Evolutionary conservation across 2,888 invertebrate species (phyloP).

Genomic region (Chrysina gloriosa): DNA sequence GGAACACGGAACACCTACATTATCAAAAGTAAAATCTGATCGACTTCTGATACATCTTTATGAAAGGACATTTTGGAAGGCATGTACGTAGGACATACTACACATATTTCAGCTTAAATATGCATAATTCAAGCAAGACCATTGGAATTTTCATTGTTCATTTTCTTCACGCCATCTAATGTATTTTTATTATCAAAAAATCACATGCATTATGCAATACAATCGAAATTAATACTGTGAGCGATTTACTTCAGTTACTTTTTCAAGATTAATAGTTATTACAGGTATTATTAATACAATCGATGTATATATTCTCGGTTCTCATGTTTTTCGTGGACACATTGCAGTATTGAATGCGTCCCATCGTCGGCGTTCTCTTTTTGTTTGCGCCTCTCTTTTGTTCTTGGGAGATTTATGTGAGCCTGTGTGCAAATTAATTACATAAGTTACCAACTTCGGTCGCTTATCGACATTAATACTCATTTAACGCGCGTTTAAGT

Average conservation of each 20-base stretch:
- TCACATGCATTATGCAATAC: slow-evolving; percentile 22
- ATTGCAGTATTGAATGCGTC: slow-evolving; percentile 18
- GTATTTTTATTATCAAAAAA: slow-evolving; percentile 7
- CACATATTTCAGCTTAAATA: background rate
- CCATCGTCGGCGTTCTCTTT: slow-evolving; percentile 39
- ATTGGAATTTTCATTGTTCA: background rate
- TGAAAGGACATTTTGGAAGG: too few relatives aligned
- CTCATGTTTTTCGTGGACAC: slow-evolving; percentile 28
- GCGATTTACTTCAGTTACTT: slow-evolving; percentile 13
- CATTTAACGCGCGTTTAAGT: slow-evolving; percentile 45
- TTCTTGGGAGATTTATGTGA: slow-evolving; percentile 52
- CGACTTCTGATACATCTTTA: too few relatives aligned
- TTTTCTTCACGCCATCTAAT: background rate
- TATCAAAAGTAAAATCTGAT: too few relatives aligned
- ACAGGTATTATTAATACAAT: slow-evolving; percentile 29
- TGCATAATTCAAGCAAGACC: background rate
- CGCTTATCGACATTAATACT: slow-evolving; percentile 47
- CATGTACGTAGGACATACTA: background rate
- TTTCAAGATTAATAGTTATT: slow-evolving; percentile 36
- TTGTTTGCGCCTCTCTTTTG: slow-evolving; percentile 48
- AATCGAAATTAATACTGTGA: slow-evolving; percentile 8
- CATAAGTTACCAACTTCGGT: slow-evolving; percentile 50
- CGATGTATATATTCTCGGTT: slow-evolving; percentile 28
- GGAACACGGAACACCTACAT: too few relatives aligned
- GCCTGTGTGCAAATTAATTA: slow-evolving; percentile 56